Conservation (phyloP, 2,113 vertebrate genomes). For the Phylloscopus trochiloides region DNA sequence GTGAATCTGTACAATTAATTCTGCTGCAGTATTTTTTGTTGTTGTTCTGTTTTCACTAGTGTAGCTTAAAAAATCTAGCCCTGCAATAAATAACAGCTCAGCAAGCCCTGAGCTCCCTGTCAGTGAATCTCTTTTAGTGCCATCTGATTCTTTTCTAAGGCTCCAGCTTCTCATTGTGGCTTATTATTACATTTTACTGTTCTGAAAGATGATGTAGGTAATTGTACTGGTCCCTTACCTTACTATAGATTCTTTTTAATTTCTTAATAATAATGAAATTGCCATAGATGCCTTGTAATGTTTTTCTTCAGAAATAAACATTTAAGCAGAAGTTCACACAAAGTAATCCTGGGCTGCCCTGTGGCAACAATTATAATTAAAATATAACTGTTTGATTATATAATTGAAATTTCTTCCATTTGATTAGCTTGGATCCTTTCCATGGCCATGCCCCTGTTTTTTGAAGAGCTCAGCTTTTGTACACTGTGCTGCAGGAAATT, state of each 20-base stretch:
- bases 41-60: conserved; percentile 28
- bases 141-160: conserved; percentile 47
- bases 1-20: conserved; percentile 6
- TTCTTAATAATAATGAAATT: conserved; percentile 45
- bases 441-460: not conserved
- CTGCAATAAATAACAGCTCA: conserved; percentile 16
- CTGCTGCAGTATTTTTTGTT: conserved; percentile 9
- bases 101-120: not conserved
- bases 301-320: conserved; percentile 61
- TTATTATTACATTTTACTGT: conserved; percentile 49
- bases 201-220: conserved; percentile 19
- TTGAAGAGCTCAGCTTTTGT: not conserved
- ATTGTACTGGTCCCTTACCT: conserved; percentile 35
- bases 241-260: conserved; percentile 18
- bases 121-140: conserved; percentile 45
- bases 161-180: not conserved
- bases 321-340: conserved; percentile 26
- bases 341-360: conserved; percentile 31
- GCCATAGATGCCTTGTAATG: conserved; percentile 15
- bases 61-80: conserved; percentile 14
- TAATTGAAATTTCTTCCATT: conserved; percentile 54
- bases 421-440: conserved; percentile 52
- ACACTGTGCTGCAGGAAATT: not conserved
- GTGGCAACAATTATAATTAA: conserved; percentile 59
- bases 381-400: conserved; percentile 60